Percentiles rank a stretch among this genome's conserved stretches.
phyloP scores from a whole-genome alignment of 2,888 invertebrate genomes.

The Lithophane ornitopus region DNA sequence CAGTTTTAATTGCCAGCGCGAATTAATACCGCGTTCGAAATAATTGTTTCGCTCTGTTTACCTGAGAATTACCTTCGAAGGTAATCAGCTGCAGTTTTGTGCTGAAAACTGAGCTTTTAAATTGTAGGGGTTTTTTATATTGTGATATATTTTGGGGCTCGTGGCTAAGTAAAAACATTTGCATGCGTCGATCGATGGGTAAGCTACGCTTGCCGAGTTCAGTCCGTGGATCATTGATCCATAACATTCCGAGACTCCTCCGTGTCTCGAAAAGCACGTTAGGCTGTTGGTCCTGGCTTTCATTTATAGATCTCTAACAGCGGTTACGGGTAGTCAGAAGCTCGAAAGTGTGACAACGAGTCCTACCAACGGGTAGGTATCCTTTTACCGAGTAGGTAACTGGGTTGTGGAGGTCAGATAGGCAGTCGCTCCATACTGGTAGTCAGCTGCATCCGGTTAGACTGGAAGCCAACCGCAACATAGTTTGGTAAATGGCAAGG shows the following conservation, averaged over 20 bases:
- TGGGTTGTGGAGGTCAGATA: no score
- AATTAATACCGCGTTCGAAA: constrained; percentile 62
- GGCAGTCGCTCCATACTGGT: no score
- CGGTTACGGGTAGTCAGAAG: no score
- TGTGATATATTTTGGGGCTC: neutral
- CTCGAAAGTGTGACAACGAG: neutral
- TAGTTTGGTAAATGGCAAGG: no score
- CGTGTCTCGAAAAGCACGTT: neutral
- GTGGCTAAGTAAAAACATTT: neutral
- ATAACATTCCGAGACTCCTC: no score
- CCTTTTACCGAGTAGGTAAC: no score
- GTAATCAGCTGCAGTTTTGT: constrained; percentile 47
- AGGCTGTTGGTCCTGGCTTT: neutral
- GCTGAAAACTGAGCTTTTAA: neutral
- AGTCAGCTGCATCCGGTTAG: no score
- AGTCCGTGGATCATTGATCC: no score
- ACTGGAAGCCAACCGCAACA: no score
- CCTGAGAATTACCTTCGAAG: constrained; percentile 48
- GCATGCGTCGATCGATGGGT: neutral
- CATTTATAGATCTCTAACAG: neutral
- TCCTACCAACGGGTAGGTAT: no score
- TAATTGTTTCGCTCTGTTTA: constrained; percentile 64
- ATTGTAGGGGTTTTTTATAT: neutral
- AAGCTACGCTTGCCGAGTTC: neutral
- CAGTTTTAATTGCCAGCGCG: constrained; percentile 64